Evolutionary conservation across 2,113 vertebrate genomes (phyloP).

Genomic region (Nesogale talazaci): DNA sequence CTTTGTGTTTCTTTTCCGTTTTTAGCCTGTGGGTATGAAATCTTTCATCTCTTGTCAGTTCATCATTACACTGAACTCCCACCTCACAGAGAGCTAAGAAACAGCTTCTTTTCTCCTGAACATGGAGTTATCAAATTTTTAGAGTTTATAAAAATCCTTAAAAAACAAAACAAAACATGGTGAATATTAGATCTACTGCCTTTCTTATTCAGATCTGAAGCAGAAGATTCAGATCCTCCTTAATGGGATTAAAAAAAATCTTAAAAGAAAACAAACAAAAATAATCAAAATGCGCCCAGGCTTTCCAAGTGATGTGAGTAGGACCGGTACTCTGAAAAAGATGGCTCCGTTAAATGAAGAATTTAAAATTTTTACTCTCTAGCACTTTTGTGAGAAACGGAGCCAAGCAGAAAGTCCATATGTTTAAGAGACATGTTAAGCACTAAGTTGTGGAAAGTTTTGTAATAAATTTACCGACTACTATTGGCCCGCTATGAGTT

Average conservation of each 20-base stretch:
- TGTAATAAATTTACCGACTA: neutral
- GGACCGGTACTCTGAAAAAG: neutral
- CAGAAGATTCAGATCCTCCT: constrained; percentile 6
- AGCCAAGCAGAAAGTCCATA: neutral
- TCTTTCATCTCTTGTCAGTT: constrained; percentile 45
- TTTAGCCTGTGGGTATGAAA: constrained; percentile 3
- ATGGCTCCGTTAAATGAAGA: constrained; percentile 36
- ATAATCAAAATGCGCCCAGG: neutral
- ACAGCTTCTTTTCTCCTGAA: constrained; percentile 54
- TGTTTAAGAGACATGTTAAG: constrained; percentile 19
- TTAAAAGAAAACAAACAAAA: neutral
- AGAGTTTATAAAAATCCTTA: constrained; percentile 57
- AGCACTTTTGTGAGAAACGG: neutral
- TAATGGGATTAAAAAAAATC: neutral
- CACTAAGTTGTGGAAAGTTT: neutral
- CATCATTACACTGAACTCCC: constrained; percentile 43
- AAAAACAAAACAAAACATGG: too few species aligned
- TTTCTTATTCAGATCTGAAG: constrained; percentile 33
- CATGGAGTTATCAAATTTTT: constrained; percentile 10
- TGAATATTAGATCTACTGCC: neutral
- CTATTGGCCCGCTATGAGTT: neutral
- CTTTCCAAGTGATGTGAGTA: constrained; percentile 9
- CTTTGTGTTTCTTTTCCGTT: neutral
- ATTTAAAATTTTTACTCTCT: constrained; percentile 53
- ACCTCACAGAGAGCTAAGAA: neutral